Evolutionary conservation across 2,113 vertebrate genomes (phyloP).

Genomic region (Camelus dromedarius): DNA sequence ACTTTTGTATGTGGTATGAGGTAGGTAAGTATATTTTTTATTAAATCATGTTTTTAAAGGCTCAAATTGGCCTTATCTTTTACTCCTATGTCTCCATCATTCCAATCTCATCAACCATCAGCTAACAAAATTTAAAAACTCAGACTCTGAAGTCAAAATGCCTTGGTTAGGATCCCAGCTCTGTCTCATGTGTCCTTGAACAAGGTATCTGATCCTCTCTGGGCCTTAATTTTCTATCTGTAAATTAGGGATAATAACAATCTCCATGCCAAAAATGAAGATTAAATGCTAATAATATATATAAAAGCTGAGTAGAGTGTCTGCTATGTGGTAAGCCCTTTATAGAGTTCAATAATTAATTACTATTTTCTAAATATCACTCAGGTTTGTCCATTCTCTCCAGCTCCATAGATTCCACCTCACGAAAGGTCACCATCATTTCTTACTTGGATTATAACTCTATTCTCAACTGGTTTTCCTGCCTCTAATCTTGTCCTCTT

Average conservation of each 20-base stretch:
- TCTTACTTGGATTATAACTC: background rate
- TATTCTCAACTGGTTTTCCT: background rate
- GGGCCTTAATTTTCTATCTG: background rate
- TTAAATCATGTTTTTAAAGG: constrained; percentile 18
- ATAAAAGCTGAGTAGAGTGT: background rate
- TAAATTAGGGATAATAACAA: background rate
- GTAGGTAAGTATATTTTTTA: background rate
- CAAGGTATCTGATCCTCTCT: background rate
- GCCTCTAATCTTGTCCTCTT: background rate
- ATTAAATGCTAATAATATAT: constrained; percentile 22
- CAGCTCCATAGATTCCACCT: background rate
- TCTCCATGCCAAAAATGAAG: background rate
- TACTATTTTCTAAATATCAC: constrained; percentile 40
- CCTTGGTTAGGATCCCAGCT: background rate
- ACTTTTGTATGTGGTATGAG: background rate
- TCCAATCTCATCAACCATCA: background rate
- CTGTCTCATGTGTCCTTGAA: background rate
- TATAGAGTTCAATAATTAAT: background rate
- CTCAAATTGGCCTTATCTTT: background rate
- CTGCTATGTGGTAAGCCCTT: background rate
- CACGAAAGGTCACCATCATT: background rate
- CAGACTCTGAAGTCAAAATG: background rate
- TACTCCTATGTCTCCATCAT: background rate
- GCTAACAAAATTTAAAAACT: background rate
- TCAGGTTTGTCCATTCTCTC: background rate